Base-by-base conservation (phyloP, 2,888 invertebrate species). In the Protophormia terraenovae region DNA sequence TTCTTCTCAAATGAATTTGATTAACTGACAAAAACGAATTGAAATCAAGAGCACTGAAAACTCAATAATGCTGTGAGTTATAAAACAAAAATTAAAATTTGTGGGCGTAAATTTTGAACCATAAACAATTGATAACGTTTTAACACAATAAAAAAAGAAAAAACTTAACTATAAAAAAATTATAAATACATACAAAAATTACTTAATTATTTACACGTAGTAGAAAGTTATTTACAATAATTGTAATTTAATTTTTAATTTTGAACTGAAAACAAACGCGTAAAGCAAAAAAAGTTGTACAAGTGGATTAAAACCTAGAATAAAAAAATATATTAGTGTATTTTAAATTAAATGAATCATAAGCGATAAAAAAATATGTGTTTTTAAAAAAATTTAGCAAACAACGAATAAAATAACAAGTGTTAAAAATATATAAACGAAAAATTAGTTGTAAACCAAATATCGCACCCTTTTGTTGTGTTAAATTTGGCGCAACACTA, bases 401-500 rank as follows among this genome's bases (percentile, higher is more conserved):
- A 72, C 58, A 41, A 71, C 73, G 14, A 53, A 53, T 64, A 22
- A 67, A 64, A 67, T 32, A 3, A 53, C 22, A 45, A 22, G 47
- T n/a, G 19, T 29, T 29, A 45, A 41, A 45, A 47, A 77, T 53
- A 24, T 24, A 72, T 19, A 75, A 32, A 55, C n/a, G 67, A 69
- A 76, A 64, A 76, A 77, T 71, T 66, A 60, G 35, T 77, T 67
- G 32, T 66, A 85, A 64, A 55, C 73, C 19, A 77, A 85, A 85
- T 82, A 85, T 78, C 93, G 91, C 92, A 93, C 93, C 93, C 93
- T 93, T 93, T 89, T 93, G 92, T 87, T 92, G 93, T 80, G 92
- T 90, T 64, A 85, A 75, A 71, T 96, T 95, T 90, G 96, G 95
- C 89, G 97, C 95, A 90, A 97, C 97, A 94, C 97, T 97, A 95